Evolutionary conservation across 2,888 invertebrate genomes (phyloP), one percentile per base, ranked within the genome.

Genomic region (Ichneumon xanthorius): DNA sequence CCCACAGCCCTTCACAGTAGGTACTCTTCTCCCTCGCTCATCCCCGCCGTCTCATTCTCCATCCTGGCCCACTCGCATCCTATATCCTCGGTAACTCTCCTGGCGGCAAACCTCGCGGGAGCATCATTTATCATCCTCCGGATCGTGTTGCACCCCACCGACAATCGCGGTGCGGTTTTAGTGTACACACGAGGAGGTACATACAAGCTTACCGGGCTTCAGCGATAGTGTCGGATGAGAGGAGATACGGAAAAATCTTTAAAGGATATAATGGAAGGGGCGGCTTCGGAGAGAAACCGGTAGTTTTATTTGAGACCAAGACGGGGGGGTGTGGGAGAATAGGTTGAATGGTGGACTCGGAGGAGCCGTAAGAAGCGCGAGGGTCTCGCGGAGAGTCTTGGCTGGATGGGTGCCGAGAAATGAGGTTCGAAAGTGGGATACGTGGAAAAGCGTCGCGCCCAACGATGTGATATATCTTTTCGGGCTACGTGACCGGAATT

Each of bases 341-440:
- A 71, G 72, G 79, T 72, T 79, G 80, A 85, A 85, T 77, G 85
- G 72, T 58, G 75, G 40, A 71, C 73, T 65, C 71, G 79, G 48
- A 81, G 79, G 65, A 76, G 53, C 75, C 33, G 75, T 71, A 78
- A 80, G 78, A 82, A 84, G 55, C 82, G 84, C 84, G 84, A 77
- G 72, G 68, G 67, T 68, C 55, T 61, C 61, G 33, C 19, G 33
- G 63, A 81, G 65, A 75, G 78, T 75, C 45, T 48, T 78, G 40
- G 75, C 53, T 75, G 70, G 55, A 73, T 61, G 63, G 40, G 63
- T 50, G 84, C 89, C 90, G 89, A 91, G 91, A 92, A 92, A 93
- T 91, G 92, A 91, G 92, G 92, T 92, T 92, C 90, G 91, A 92
- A 93, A 92, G 92, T 92, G 91, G 92, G 91, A 90, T 93, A 93